phyloP scores from a whole-genome alignment of 2,888 invertebrate genomes.

The Mesorhabditis sp. region DNA sequence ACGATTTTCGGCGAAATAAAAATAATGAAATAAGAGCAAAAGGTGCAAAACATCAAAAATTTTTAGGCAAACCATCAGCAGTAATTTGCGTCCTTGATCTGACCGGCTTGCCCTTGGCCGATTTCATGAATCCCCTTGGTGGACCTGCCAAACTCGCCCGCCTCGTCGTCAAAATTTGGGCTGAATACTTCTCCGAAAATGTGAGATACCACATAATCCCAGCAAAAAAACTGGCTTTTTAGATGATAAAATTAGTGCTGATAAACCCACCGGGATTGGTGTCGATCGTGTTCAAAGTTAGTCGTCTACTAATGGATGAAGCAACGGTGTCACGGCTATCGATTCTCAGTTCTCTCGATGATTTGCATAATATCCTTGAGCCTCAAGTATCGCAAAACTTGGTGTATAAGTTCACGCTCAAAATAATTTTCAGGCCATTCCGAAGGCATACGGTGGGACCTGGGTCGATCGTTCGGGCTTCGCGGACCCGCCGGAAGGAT shows the following conservation, averaged over 20 bases:
- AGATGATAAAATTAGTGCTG: conserved; percentile 45
- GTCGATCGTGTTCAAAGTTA: conserved; percentile 46
- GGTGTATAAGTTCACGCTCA: conserved; percentile 7
- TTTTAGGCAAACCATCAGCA: conserved; percentile 35
- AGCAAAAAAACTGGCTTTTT: conserved; percentile 12
- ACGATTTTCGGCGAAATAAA: no score
- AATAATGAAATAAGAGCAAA: no score
- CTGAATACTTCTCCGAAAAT: conserved; percentile 52
- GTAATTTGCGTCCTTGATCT: conserved; percentile 51
- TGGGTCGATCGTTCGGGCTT: conserved; percentile 44
- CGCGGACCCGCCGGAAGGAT: conserved; percentile 35
- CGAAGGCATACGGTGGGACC: conserved; percentile 43
- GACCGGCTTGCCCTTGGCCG: conserved; percentile 41
- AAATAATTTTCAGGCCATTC: conserved; percentile 31
- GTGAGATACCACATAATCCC: conserved; percentile 20
- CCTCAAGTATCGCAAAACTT: conserved; percentile 16
- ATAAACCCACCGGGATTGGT: conserved; percentile 51
- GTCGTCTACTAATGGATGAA: conserved; percentile 32
- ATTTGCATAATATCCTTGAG: conserved; percentile 39
- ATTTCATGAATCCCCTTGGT: conserved; percentile 51
- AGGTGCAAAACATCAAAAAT: no score
- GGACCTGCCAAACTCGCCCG: conserved; percentile 45
- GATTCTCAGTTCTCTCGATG: conserved; percentile 39
- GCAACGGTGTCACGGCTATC: conserved; percentile 40
- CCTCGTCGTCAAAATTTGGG: conserved; percentile 50